Evolutionary conservation across 2,888 invertebrate species (phyloP).

Genomic region (Chloroclysta siterata): DNA sequence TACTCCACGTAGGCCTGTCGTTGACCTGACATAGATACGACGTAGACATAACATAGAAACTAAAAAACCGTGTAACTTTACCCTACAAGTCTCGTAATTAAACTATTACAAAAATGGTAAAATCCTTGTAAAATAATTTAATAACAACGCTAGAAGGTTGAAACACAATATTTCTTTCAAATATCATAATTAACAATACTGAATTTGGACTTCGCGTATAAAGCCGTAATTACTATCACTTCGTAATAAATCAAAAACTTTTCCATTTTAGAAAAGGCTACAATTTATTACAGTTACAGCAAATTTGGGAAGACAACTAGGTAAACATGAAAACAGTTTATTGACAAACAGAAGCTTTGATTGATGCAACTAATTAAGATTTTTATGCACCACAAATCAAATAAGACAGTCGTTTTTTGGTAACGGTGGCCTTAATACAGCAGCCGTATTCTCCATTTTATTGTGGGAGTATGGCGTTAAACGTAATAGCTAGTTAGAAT

Average conservation of each 20-base stretch:
- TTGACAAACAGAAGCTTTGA: conserved; percentile 39
- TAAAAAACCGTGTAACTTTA: neutral
- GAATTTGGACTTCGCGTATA: conserved; percentile 21
- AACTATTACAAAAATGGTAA: neutral
- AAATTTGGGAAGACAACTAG: conserved; percentile 23
- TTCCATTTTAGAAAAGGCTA: conserved; percentile 19
- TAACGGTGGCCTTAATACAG: conserved; percentile 10
- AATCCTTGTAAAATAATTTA: conserved; percentile 6
- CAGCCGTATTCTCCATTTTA: neutral
- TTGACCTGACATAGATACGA: neutral
- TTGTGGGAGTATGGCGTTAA: no score
- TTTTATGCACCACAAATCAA: conserved; percentile 22
- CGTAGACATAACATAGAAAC: neutral
- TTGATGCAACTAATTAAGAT: conserved; percentile 36
- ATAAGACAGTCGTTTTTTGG: conserved; percentile 14
- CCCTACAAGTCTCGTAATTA: neutral
- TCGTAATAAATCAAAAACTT: conserved; percentile 22
- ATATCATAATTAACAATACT: conserved; percentile 29
- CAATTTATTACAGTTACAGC: conserved; percentile 8
- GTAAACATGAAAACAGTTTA: conserved; percentile 23
- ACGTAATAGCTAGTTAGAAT: no score
- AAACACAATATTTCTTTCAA: neutral
- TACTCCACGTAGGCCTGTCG: neutral
- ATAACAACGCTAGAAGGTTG: conserved; percentile 1
- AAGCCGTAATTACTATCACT: conserved; percentile 29